Evolutionary conservation across 2,113 vertebrate species (phyloP).

Genomic region (Pterocles orientalis): DNA sequence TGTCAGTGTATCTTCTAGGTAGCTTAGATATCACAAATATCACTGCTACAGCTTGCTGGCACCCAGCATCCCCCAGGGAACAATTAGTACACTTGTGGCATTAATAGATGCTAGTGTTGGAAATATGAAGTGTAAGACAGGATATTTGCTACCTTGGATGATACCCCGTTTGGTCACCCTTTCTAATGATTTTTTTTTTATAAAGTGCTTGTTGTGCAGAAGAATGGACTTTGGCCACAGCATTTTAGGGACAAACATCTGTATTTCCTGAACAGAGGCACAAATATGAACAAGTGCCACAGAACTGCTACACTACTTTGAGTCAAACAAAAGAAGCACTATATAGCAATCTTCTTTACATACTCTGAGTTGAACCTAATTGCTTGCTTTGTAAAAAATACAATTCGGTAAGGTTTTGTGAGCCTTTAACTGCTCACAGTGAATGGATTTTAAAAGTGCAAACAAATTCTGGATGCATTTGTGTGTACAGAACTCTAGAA

Average conservation of each 20-base stretch:
- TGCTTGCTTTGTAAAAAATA: neutral
- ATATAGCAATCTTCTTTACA: neutral
- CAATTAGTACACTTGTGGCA: neutral
- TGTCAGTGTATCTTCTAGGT: neutral
- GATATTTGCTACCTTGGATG: neutral
- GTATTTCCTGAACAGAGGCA: neutral
- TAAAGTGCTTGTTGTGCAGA: accelerated
- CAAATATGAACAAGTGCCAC: neutral
- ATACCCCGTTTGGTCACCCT: neutral
- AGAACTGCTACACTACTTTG: neutral
- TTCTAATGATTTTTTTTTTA: neutral
- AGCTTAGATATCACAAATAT: neutral
- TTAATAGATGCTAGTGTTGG: neutral
- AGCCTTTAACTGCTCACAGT: neutral
- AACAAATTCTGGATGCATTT: neutral
- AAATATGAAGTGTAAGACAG: neutral
- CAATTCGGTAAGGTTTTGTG: neutral
- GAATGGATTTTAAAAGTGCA: neutral
- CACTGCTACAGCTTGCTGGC: neutral
- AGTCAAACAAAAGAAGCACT: neutral
- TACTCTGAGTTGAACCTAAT: neutral
- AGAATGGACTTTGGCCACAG: neutral
- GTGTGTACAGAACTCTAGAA: neutral
- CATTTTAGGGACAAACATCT: neutral
- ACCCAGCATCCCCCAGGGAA: neutral